phyloP scores from a whole-genome alignment of 2,113 vertebrate species.

The Cololabis saira region DNA sequence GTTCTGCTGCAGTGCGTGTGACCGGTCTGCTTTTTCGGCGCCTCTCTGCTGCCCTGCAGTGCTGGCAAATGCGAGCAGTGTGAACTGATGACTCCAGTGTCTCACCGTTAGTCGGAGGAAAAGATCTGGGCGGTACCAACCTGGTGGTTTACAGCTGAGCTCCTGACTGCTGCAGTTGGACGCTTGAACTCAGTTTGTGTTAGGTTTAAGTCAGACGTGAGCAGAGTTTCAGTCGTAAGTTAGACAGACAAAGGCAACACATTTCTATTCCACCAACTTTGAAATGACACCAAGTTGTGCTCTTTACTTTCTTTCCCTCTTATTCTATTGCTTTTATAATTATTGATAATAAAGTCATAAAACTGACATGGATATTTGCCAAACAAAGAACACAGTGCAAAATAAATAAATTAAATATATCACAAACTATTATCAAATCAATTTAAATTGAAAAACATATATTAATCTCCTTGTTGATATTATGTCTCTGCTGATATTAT shows the following conservation, averaged over 20 bases:
- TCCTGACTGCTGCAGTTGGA: constrained; percentile 31
- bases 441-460: constrained; percentile 73
- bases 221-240: constrained; percentile 47
- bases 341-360: constrained; percentile 79
- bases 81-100: constrained; percentile 20
- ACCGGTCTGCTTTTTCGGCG: constrained; percentile 67
- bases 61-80: constrained; percentile 36
- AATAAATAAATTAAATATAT: constrained; percentile 73
- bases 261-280: constrained; percentile 79
- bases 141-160: constrained; percentile 28
- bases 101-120: constrained; percentile 32
- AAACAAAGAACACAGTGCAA: constrained; percentile 61
- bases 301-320: constrained; percentile 85
- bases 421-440: constrained; percentile 67
- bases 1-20: constrained; percentile 39
- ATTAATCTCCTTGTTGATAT: constrained; percentile 70
- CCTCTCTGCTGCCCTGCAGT: constrained; percentile 76
- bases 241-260: constrained; percentile 80
- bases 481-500: constrained; percentile 50
- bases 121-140: constrained; percentile 46
- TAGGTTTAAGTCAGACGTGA: constrained; percentile 44
- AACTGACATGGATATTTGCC: constrained; percentile 8
- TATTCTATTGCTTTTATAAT: constrained; percentile 92
- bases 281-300: constrained; percentile 86
- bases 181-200: constrained; percentile 15